A percentile compares a stretch with the other conserved stretches of the same genome.
phyloP scores from a whole-genome alignment of 2,113 vertebrate species.

The Amphilophus citrinellus region DNA sequence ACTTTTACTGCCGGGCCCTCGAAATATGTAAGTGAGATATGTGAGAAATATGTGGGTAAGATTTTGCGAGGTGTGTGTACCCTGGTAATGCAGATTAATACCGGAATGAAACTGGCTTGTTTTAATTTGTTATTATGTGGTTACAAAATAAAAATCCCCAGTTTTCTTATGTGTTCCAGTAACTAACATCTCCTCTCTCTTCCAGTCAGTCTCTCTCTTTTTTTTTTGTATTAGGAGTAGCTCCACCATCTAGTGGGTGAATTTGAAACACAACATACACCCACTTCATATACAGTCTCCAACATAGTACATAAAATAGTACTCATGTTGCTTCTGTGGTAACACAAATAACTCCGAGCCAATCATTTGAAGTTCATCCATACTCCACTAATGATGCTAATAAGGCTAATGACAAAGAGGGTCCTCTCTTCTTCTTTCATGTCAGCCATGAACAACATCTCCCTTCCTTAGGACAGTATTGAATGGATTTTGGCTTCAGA shows the following conservation, averaged over 20 bases:
- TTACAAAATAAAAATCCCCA: neutral
- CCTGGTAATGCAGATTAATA: neutral
- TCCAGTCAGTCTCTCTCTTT: neutral
- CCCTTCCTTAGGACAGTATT: slow-evolving; percentile 67
- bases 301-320: slow-evolving; percentile 36
- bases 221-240: slow-evolving; percentile 34
- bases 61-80: neutral
- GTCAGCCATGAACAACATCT: slow-evolving; percentile 64
- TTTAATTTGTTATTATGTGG: slow-evolving; percentile 16
- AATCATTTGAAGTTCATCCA: slow-evolving; percentile 72
- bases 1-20: neutral
- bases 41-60: neutral
- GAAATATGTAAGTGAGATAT: neutral
- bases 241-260: slow-evolving; percentile 74
- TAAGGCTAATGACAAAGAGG: slow-evolving; percentile 72
- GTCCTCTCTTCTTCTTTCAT: slow-evolving; percentile 67
- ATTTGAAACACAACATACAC: slow-evolving; percentile 2
- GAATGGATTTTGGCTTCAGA: slow-evolving; percentile 70
- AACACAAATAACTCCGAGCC: slow-evolving; percentile 73
- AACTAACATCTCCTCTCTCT: neutral
- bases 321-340: slow-evolving; percentile 42
- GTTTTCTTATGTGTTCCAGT: slow-evolving; percentile 5
- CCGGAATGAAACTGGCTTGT: neutral
- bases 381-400: slow-evolving; percentile 72
- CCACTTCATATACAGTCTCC: slow-evolving; percentile 16